Percentiles rank a stretch among this genome's conserved stretches.
Evolutionary conservation across 2,113 vertebrate genomes (phyloP).

Genomic region (Psittacula cyanocephala): DNA sequence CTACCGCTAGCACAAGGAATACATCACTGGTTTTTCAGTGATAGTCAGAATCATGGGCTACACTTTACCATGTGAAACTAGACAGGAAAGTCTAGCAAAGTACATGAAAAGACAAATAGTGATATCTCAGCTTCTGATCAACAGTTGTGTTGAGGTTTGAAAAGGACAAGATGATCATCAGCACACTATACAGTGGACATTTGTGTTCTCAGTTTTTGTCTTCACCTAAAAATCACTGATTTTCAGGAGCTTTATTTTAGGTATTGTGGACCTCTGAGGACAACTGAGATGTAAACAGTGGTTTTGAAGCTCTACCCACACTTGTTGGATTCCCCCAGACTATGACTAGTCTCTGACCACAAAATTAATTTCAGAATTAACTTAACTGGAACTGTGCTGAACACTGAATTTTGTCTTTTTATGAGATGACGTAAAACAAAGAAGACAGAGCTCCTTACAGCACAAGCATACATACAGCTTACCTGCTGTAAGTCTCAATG

Average conservation of each 20-base stretch:
- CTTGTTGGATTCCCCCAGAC: background rate
- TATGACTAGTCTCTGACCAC: fast-evolving
- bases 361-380: background rate
- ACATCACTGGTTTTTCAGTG: background rate
- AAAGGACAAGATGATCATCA: background rate
- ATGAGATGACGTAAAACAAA: background rate
- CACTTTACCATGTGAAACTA: background rate
- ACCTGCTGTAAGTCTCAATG: background rate
- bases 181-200: fast-evolving
- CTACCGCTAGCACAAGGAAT: background rate
- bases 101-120: background rate
- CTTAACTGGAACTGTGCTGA: background rate
- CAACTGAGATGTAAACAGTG: fast-evolving
- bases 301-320: background rate
- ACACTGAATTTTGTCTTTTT: background rate
- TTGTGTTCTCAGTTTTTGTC: background rate
- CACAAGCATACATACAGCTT: background rate
- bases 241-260: background rate
- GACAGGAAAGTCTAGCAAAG: background rate
- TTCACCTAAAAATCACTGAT: background rate
- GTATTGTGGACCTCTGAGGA: background rate
- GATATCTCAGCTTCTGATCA: background rate
- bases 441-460: background rate
- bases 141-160: background rate
- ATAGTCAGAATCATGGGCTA: background rate